Conservation (phyloP, 2,888 invertebrate species). For the Stramonita haemastoma region DNA sequence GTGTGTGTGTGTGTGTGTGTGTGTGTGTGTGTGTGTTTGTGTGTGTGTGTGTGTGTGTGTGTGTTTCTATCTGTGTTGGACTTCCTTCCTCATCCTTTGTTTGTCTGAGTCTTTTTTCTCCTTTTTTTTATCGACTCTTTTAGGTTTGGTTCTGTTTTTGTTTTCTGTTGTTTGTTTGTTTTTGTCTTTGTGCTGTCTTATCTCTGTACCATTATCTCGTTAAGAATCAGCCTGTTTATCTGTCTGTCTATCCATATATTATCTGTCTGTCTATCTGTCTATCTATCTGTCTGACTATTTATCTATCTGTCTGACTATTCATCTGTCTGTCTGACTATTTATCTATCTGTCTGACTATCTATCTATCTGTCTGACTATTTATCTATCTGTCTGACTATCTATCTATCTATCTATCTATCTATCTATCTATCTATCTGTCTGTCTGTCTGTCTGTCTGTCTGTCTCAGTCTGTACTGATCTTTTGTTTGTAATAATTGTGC, state of each 20-base stretch:
- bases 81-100: neutral
- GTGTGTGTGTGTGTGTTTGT: too few relatives aligned
- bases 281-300: neutral
- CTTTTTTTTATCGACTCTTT: neutral
- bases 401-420: too few relatives aligned
- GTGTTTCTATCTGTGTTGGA: too few relatives aligned
- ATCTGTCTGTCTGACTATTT: too few relatives aligned
- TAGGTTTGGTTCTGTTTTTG: neutral
- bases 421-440: neutral
- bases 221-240: neutral
- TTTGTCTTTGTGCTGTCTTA: neutral
- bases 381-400: too few relatives aligned
- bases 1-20: too few relatives aligned
- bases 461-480: neutral
- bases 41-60: too few relatives aligned
- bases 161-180: neutral
- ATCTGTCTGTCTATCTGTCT: neutral
- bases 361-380: neutral
- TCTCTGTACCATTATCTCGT: neutral
- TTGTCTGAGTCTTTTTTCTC: neutral
- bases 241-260: neutral
- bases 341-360: neutral
- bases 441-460: slow-evolving; percentile 12
- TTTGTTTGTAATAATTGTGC: too few relatives aligned
- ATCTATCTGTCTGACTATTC: neutral